A percentile compares a stretch with the other conserved stretches of the same genome.
These are phyloP conservation scores for Andrena flavipes DNA, from an alignment of 2,888 invertebrate genomes.

Conservation along the genomic window DNA sequence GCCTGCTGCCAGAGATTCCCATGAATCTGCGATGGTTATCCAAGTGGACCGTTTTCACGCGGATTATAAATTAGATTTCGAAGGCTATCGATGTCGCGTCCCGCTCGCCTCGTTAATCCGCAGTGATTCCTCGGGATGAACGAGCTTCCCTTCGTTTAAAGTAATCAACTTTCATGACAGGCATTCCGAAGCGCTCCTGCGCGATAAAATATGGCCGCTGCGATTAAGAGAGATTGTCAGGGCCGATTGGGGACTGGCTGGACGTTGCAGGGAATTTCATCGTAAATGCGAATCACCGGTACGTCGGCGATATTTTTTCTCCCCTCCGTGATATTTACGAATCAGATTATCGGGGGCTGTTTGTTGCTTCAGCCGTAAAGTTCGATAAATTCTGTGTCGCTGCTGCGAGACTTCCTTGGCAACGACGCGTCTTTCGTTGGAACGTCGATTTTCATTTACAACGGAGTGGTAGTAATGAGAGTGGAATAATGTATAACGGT, in stretches of 20 bases:
- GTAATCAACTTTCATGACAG: background rate
- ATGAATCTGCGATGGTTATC: background rate
- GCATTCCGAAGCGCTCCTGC: background rate
- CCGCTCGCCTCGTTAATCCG: background rate
- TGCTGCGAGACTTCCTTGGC: background rate
- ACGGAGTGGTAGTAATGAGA: slow-evolving; percentile 21
- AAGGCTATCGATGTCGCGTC: background rate
- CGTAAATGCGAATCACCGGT: background rate
- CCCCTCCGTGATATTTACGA: slow-evolving; percentile 24
- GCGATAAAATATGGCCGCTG: background rate
- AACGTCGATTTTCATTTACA: slow-evolving; percentile 1
- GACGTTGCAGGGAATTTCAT: slow-evolving; percentile 9
- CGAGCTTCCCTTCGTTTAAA: background rate
- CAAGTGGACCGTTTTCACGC: background rate
- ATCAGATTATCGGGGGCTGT: slow-evolving; percentile 2
- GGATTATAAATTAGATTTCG: slow-evolving; percentile 1
- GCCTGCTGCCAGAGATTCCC: background rate
- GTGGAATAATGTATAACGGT: background rate
- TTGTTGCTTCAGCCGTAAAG: slow-evolving; percentile 23
- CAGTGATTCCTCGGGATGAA: background rate
- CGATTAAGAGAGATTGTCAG: background rate
- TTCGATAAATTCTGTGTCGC: slow-evolving; percentile 27
- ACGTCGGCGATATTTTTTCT: background rate
- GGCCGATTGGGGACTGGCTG: background rate
- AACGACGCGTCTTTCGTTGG: background rate